phyloP scores from a whole-genome alignment of 92 coral and sea anemone genomes.

The Epizoanthus illoricatus region DNA sequence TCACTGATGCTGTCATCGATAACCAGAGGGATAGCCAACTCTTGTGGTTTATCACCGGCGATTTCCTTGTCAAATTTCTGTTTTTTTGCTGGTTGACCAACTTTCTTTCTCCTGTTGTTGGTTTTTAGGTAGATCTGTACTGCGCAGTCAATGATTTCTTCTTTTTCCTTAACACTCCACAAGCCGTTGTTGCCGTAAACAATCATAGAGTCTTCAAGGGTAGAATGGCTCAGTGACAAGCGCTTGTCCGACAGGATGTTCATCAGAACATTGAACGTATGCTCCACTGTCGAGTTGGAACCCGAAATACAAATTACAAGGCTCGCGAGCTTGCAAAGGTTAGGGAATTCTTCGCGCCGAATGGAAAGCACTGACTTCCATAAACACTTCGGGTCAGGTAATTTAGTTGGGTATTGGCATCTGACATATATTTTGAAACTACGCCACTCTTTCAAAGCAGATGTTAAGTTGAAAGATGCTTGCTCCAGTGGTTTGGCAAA shows the following conservation, averaged over 20 bases:
- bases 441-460: conserved; percentile 50
- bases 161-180: conserved; percentile 43
- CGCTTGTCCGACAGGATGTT: conserved; percentile 44
- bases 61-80: conserved; percentile 32
- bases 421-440: conserved; percentile 42
- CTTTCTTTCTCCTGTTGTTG: conserved; percentile 39
- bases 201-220: conserved; percentile 36
- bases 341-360: conserved; percentile 48
- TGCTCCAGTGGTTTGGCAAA: conserved; percentile 43
- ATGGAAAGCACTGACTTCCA: too few species aligned
- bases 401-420: too few species aligned
- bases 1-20: conserved; percentile 21
- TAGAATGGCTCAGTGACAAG: conserved; percentile 41
- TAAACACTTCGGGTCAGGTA: too few species aligned
- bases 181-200: conserved; percentile 37
- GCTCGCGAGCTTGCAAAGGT: conserved; percentile 14
- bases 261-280: conserved; percentile 23
- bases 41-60: conserved; percentile 30
- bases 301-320: conserved; percentile 31
- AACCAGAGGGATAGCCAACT: conserved; percentile 41
- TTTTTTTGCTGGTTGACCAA: too few species aligned
- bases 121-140: conserved; percentile 23
- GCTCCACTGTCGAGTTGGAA: conserved; percentile 31
- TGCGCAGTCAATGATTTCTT: conserved; percentile 35
- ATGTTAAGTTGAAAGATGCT: conserved; percentile 40